Conservation (phyloP, 1,140 invertebrate species). For the Trichoplusia ni region DNA sequence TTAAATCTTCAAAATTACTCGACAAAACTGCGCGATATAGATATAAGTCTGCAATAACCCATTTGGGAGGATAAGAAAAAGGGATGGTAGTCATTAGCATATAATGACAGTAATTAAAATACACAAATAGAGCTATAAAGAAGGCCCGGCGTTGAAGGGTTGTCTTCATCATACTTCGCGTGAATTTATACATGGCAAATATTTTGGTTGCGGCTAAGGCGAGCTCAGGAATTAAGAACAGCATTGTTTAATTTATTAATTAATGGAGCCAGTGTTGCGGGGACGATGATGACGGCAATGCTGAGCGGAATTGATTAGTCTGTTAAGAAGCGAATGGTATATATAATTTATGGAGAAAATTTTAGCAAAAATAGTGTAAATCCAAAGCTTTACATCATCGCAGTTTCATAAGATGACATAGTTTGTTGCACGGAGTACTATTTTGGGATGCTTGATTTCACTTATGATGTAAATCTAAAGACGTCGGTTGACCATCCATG, state of each 20-base stretch:
- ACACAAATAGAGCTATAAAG: constrained; percentile 83
- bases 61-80: constrained; percentile 82
- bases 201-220: constrained; percentile 73
- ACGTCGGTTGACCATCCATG: too few relatives aligned
- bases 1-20: constrained; percentile 74
- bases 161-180: constrained; percentile 77
- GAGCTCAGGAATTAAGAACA: constrained; percentile 68
- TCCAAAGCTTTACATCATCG: too few relatives aligned
- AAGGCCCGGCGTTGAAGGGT: constrained; percentile 76
- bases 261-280: constrained; percentile 73
- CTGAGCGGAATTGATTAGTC: constrained; percentile 45
- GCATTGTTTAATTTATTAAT: constrained; percentile 81
- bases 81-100: constrained; percentile 82
- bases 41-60: constrained; percentile 79
- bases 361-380: too few relatives aligned
- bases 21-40: constrained; percentile 68
- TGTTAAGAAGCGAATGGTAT: not conserved
- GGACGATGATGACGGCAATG: constrained; percentile 49
- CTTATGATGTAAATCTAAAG: too few relatives aligned
- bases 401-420: too few relatives aligned
- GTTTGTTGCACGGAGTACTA: too few relatives aligned
- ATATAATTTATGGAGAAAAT: not conserved
- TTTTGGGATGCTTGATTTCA: too few relatives aligned
- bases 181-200: constrained; percentile 80
- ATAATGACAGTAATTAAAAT: constrained; percentile 84